Conservation (phyloP, 2,888 invertebrate species). For the Diplazon laetatorius region DNA sequence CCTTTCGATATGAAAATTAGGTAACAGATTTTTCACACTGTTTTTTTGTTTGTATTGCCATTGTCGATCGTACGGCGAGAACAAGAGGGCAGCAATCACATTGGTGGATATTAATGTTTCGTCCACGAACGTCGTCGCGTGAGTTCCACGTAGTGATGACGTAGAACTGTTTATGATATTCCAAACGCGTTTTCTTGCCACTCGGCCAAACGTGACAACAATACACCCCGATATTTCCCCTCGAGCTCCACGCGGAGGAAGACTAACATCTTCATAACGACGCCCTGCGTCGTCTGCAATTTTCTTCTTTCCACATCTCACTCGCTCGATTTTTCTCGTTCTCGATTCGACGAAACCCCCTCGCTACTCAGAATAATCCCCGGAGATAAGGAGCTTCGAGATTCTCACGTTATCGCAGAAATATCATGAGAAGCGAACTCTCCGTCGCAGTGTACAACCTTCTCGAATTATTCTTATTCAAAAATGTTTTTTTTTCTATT, state of each 20-base stretch:
- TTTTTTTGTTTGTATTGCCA: too few relatives aligned
- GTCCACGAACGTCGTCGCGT: slow-evolving; percentile 5
- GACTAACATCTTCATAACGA: slow-evolving; percentile 13
- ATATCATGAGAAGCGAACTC: neutral
- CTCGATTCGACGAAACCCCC: neutral
- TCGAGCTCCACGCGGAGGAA: neutral
- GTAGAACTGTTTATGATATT: slow-evolving; percentile 5
- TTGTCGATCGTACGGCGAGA: too few relatives aligned
- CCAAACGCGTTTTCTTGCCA: slow-evolving; percentile 13
- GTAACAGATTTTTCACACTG: too few relatives aligned
- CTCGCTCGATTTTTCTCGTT: neutral
- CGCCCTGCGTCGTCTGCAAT: neutral
- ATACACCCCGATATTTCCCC: slow-evolving; percentile 16
- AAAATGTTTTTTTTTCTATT: too few relatives aligned
- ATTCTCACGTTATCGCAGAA: neutral
- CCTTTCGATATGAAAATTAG: too few relatives aligned
- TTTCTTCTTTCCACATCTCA: neutral
- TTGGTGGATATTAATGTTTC: slow-evolving; percentile 32
- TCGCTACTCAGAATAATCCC: slow-evolving; percentile 4
- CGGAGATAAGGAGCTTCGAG: slow-evolving; percentile 1
- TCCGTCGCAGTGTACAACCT: neutral
- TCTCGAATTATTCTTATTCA: slow-evolving; percentile 4
- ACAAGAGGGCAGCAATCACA: too few relatives aligned
- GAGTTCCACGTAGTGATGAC: neutral
- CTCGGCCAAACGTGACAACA: slow-evolving; percentile 44